Percentiles rank a stretch among this genome's conserved stretches.
These are phyloP conservation scores for Cromileptes altivelis DNA, from an alignment of 2,113 vertebrate species.

Conservation along the genomic window DNA sequence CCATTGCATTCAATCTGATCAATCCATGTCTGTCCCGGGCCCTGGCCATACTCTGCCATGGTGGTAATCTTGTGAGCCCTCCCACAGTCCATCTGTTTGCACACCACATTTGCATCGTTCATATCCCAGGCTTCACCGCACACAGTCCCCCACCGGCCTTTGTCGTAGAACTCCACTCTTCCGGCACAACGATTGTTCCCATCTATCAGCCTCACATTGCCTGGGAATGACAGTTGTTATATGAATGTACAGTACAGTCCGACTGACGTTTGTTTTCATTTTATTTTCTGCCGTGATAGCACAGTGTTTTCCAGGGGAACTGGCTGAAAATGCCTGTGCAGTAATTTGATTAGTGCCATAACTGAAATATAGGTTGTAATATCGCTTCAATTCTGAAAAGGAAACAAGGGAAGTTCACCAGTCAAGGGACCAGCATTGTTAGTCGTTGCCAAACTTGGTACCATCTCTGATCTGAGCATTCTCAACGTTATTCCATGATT, in stretches of 20 bases:
- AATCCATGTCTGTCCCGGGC: conserved; percentile 26
- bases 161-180: conserved; percentile 69
- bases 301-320: neutral
- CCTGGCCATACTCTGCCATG: conserved; percentile 16
- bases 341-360: neutral
- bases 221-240: conserved; percentile 42
- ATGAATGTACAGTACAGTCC: neutral
- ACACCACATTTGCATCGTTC: conserved; percentile 65
- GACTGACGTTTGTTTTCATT: neutral
- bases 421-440: neutral
- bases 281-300: neutral
- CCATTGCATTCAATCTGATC: conserved; percentile 71
- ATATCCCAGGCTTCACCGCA: conserved; percentile 75
- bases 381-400: neutral
- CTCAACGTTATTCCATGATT: neutral
- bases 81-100: conserved; percentile 70
- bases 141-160: conserved; percentile 70
- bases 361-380: neutral
- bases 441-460: neutral
- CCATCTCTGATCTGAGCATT: neutral
- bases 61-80: conserved; percentile 37
- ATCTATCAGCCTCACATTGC: conserved; percentile 62
- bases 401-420: neutral
- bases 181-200: conserved; percentile 65
- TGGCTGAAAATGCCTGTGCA: too few relatives aligned